Base-by-base conservation (phyloP, 2,888 invertebrate species). In the Trypoxylon attenuatum region DNA sequence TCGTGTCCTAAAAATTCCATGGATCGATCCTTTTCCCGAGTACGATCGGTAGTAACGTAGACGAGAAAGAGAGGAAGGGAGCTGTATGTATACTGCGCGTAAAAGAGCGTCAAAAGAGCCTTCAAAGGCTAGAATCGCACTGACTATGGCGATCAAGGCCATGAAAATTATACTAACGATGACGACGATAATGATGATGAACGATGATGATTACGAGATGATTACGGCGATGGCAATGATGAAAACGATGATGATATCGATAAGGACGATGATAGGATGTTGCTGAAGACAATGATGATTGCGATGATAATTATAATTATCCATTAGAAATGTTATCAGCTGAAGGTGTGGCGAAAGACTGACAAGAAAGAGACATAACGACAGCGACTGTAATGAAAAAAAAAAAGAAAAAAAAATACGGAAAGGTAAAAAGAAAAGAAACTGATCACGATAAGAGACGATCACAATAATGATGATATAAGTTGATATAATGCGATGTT, bases 401-500 rank as follows among this genome's bases (percentile, higher is more conserved):
- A 69, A 51, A 63, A 59, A 57, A 55, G 58, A 70, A 56, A 71
- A 76, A 65, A 60, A n/a, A n/a, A n/a, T n/a, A n/a, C n/a, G n/a
- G n/a, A n/a, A n/a, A 49, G 75, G 49, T 38, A 58, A 68, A 50
- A 62, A 61, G 55, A 55, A 56, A 71, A 57, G 70, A 75, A 67
- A 61, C 55, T 61, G 58, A 54, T 58, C 55, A 56, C 51, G 49
- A 57, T 59, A 59, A n/a, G 51, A 62, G 69, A 77, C 65, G 73
- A 80, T 78, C 71, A 73, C 69, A 76, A 75, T 78, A 63, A 81
- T 76, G 72, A 79, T 56, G 74, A 76, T 77, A 77, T 80, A n/a
- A n/a, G n/a, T n/a, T n/a, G 73, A 78, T 78, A 78, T 73, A 73
- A 78, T 69, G 77, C 75, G 77, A 81, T 82, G 76, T 82, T 83